These are phyloP conservation scores for Salarias fasciatus DNA, from an alignment of 2,797 vertebrate species.

Conservation along the genomic window DNA sequence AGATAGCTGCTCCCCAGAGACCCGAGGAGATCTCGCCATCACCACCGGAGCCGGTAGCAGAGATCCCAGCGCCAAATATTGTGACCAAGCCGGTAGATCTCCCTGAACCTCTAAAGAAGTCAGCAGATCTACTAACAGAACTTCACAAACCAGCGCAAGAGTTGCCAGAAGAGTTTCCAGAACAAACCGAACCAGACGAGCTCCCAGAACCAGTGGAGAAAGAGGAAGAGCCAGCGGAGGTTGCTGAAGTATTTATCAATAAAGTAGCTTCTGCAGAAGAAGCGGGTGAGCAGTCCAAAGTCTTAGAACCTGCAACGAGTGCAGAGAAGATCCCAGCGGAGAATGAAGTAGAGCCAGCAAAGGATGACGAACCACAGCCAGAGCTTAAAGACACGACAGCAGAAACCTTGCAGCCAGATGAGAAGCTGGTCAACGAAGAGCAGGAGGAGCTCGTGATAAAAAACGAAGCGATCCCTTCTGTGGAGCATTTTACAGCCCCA, in stretches of 20 bases:
- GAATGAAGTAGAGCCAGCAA: constrained; percentile 10
- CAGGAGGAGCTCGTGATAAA: constrained; percentile 40
- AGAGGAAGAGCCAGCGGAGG: constrained; percentile 21
- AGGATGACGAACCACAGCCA: constrained; percentile 40
- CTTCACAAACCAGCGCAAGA: constrained; percentile 19
- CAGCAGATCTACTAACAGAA: constrained; percentile 22
- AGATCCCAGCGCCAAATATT: constrained; percentile 13
- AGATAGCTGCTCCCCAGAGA: constrained; percentile 51
- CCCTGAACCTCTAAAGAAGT: constrained; percentile 40
- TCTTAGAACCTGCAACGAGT: constrained; percentile 15
- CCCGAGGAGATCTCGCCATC: constrained; percentile 35
- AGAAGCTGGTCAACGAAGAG: constrained; percentile 10
- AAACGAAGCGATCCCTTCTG: constrained; percentile 29
- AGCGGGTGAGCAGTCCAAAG: neutral
- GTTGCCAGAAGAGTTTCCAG: constrained; percentile 19
- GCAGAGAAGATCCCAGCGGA: constrained; percentile 17
- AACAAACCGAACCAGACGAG: constrained; percentile 9
- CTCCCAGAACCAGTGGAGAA: constrained; percentile 22
- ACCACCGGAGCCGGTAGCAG: constrained; percentile 26
- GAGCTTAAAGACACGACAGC: constrained; percentile 17
- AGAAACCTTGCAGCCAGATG: constrained; percentile 32
- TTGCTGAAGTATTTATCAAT: constrained; percentile 5
- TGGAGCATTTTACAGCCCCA: constrained; percentile 28
- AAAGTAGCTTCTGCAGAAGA: neutral
- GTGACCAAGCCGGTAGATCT: constrained; percentile 52